Conservation (phyloP, 2,797 vertebrate species). For the Danio choprae region DNA sequence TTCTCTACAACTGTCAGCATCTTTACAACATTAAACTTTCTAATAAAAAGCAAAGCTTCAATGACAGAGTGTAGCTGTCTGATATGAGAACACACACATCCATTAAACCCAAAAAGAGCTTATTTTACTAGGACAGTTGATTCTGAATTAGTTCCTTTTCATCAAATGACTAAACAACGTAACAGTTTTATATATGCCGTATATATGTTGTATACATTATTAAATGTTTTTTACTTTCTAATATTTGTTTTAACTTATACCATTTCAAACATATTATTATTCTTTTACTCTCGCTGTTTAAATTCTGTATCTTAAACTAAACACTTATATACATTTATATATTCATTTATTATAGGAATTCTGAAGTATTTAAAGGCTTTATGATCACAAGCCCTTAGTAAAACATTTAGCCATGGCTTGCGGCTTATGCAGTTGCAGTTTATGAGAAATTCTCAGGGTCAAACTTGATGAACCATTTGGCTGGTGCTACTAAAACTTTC, state of each 20-base stretch:
- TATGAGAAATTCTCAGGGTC: conserved; percentile 50
- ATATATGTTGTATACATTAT: no score
- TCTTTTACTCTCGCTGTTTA: no score
- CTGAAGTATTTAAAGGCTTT: not conserved
- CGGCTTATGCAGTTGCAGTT: conserved; percentile 29
- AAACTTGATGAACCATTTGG: conserved; percentile 41
- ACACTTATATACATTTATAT: no score
- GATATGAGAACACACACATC: conserved; percentile 46
- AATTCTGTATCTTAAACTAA: no score
- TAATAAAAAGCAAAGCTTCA: conserved; percentile 24
- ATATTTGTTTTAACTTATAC: no score
- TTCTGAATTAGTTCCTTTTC: not conserved
- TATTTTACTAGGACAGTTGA: conserved; percentile 41
- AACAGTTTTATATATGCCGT: no score
- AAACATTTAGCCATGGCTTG: not conserved
- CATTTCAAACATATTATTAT: no score
- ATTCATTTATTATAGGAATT: no score
- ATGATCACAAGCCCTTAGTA: not conserved
- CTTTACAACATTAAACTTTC: conserved; percentile 36
- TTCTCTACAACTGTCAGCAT: conserved; percentile 21
- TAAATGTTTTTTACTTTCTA: no score
- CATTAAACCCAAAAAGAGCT: conserved; percentile 25
- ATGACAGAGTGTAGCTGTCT: conserved; percentile 12
- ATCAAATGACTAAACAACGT: not conserved
- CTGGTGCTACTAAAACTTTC: conserved; percentile 35